These are phyloP conservation scores for Rotaria socialis DNA, from an alignment of 2,888 invertebrate species.

Conservation along the genomic window DNA sequence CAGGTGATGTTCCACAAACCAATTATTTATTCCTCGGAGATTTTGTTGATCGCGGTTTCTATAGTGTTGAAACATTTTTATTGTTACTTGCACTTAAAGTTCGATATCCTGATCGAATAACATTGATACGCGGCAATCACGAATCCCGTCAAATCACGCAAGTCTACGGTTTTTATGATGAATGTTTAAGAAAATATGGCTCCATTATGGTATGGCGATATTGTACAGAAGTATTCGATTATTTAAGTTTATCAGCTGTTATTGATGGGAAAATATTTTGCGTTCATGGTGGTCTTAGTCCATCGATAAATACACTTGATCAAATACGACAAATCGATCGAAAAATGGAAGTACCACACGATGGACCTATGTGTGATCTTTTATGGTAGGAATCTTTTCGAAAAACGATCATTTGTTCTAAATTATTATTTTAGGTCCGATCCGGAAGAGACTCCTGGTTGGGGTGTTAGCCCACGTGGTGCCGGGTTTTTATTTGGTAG, in stretches of 20 bases:
- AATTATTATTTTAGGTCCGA: slow-evolving; percentile 63
- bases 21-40: slow-evolving; percentile 46
- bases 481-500: slow-evolving; percentile 97
- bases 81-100: slow-evolving; percentile 66
- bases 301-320: slow-evolving; percentile 94
- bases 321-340: slow-evolving; percentile 96
- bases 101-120: slow-evolving; percentile 95
- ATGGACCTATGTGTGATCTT: slow-evolving; percentile 96
- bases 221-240: slow-evolving; percentile 98
- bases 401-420: neutral
- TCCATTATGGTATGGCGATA: slow-evolving; percentile 99
- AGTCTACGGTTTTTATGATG: slow-evolving; percentile 98
- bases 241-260: slow-evolving; percentile 87
- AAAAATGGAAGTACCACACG: slow-evolving; percentile 76
- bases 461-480: slow-evolving; percentile 94
- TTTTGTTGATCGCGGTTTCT: slow-evolving; percentile 47
- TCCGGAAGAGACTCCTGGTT: slow-evolving; percentile 55
- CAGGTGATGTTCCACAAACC: slow-evolving; percentile 43
- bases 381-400: slow-evolving; percentile 67
- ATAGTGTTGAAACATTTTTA: slow-evolving; percentile 47
- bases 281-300: slow-evolving; percentile 95
- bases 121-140: slow-evolving; percentile 93
- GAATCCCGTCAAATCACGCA: slow-evolving; percentile 98
- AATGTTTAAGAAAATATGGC: slow-evolving; percentile 97
- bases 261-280: slow-evolving; percentile 96